Evolutionary conservation across 2,888 invertebrate genomes (phyloP).

Genomic region (Troilus luridus): DNA sequence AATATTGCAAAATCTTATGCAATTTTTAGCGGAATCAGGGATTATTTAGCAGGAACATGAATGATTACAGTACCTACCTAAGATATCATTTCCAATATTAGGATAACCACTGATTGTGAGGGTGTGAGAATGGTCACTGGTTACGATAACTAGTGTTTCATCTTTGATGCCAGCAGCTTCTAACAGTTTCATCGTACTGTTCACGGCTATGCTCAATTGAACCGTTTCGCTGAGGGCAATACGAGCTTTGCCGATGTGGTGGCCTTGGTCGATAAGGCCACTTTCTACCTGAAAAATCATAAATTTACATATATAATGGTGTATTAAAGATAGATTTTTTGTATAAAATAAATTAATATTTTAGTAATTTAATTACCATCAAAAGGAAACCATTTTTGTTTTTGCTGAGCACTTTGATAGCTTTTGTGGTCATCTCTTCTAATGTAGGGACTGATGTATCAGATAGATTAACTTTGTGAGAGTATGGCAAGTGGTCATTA

Average conservation of each 20-base stretch:
- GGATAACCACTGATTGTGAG: conserved; percentile 84
- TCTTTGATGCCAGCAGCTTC: conserved; percentile 79
- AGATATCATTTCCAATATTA: conserved; percentile 81
- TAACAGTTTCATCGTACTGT: conserved; percentile 78
- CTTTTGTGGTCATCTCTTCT: conserved; percentile 83
- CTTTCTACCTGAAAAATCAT: conserved; percentile 79
- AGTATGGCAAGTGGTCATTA: conserved; percentile 83
- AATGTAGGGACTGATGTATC: conserved; percentile 83
- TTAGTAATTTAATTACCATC: conserved; percentile 73
- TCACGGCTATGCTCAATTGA: conserved; percentile 85
- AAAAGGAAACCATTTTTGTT: conserved; percentile 80
- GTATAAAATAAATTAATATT: background rate
- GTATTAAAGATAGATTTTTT: background rate
- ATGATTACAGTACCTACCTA: conserved; percentile 73
- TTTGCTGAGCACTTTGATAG: conserved; percentile 79
- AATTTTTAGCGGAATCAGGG: background rate
- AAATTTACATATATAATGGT: background rate
- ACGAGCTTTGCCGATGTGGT: conserved; percentile 86
- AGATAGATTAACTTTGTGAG: conserved; percentile 77
- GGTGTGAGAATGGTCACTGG: conserved; percentile 85
- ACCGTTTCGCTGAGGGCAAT: conserved; percentile 83
- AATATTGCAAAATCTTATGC: no score
- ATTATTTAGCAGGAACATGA: background rate
- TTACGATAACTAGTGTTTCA: conserved; percentile 79
- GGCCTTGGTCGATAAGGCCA: conserved; percentile 88